phyloP scores from a whole-genome alignment of 2,113 vertebrate genomes.

The Centrocercus urophasianus region DNA sequence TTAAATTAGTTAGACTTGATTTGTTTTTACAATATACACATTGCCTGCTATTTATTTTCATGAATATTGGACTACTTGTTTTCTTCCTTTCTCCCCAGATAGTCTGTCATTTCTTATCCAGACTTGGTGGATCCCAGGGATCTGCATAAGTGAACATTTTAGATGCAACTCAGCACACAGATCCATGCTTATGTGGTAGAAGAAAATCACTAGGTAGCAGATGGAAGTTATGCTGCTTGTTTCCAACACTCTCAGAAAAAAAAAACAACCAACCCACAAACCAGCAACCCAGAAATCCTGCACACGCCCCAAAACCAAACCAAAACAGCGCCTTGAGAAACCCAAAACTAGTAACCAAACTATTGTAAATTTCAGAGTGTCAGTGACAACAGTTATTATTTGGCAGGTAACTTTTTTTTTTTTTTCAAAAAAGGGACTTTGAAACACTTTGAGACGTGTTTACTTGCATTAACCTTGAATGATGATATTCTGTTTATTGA shows the following conservation, averaged over 20 bases:
- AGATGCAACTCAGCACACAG: not conserved
- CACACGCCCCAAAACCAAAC: too few species aligned
- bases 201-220: not conserved
- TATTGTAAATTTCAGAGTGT: not conserved
- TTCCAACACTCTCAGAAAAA: not conserved
- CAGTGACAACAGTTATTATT: not conserved
- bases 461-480: not conserved
- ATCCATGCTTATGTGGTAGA: not conserved
- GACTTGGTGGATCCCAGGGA: not conserved
- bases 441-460: not conserved
- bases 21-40: not conserved
- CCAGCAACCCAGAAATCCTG: not conserved
- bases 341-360: not conserved
- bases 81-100: not conserved
- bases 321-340: too few species aligned
- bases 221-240: not conserved
- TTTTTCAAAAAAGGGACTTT: not conserved
- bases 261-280: not conserved
- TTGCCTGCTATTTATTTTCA: not conserved
- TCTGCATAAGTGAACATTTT: not conserved
- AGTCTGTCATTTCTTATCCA: not conserved
- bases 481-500: not conserved
- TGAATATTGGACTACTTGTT: not conserved
- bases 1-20: not conserved
- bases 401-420: not conserved